These are phyloP conservation scores for Lagenorhynchus albirostris DNA, from an alignment of 2,113 vertebrate species.

Conservation along the genomic window DNA sequence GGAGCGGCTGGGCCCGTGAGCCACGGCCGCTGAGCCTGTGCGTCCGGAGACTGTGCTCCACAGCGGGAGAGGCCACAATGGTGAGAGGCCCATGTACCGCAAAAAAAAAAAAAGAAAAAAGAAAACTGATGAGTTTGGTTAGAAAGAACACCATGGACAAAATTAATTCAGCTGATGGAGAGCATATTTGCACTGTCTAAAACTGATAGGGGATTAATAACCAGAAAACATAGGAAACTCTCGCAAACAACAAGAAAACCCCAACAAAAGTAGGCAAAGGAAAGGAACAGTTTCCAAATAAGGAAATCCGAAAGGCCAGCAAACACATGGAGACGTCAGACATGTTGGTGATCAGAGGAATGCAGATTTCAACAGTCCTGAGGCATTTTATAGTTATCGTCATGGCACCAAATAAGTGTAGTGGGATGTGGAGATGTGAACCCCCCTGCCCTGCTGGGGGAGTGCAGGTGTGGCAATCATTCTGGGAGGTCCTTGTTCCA, in stretches of 20 bases:
- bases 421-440: neutral
- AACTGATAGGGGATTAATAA: neutral
- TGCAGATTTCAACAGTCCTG: neutral
- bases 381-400: neutral
- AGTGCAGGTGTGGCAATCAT: neutral
- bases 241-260: neutral
- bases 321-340: neutral
- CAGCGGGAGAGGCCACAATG: too few relatives aligned
- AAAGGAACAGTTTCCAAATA: neutral
- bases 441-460: fast-evolving
- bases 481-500: fast-evolving
- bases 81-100: too few relatives aligned
- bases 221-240: neutral
- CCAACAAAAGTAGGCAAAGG: neutral
- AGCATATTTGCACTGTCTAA: neutral
- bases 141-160: neutral
- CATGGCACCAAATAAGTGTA: neutral
- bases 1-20: too few relatives aligned
- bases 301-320: neutral
- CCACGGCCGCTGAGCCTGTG: too few relatives aligned
- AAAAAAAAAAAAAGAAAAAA: too few relatives aligned
- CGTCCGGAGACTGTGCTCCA: too few relatives aligned
- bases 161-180: neutral
- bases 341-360: neutral
- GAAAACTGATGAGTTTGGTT: neutral